Conservation (phyloP, 2,113 vertebrate species). For the Brachionichthys hirsutus region DNA sequence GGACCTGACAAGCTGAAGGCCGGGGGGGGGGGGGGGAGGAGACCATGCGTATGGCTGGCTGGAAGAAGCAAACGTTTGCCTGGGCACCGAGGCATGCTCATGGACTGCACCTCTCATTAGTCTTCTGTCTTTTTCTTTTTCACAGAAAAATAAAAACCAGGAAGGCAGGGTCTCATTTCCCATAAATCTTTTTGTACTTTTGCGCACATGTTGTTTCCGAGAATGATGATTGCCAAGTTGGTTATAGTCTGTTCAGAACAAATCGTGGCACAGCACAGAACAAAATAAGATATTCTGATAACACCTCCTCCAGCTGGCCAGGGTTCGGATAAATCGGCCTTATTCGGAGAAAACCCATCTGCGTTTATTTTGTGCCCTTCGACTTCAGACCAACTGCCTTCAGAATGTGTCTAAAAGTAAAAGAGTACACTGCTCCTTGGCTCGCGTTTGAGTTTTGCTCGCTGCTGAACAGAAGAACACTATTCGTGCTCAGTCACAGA, state of each 20-base stretch:
- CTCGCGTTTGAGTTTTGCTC: conserved; percentile 22
- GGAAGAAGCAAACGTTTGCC: conserved; percentile 29
- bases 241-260: conserved; percentile 8
- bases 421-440: conserved; percentile 14
- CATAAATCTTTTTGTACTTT: conserved; percentile 17
- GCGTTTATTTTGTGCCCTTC: conserved; percentile 21
- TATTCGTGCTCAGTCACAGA: conserved; percentile 20
- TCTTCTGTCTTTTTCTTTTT: conserved; percentile 25
- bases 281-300: not conserved
- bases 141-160: conserved; percentile 8
- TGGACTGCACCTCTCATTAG: conserved; percentile 46
- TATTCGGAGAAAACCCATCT: conserved; percentile 18
- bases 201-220: no score
- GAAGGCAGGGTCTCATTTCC: conserved; percentile 10
- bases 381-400: conserved; percentile 11
- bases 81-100: conserved; percentile 37
- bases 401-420: conserved; percentile 19
- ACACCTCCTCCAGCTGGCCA: conserved; percentile 14
- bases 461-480: conserved; percentile 11
- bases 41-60: conserved; percentile 20
- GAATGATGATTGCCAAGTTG: conserved; percentile 27
- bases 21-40: conserved; percentile 15
- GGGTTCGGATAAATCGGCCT: conserved; percentile 9
- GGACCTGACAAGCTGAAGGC: conserved; percentile 34
- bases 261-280: not conserved